phyloP scores from a whole-genome alignment of 92 coral and sea anemone genomes.

The Diadumene lineata region DNA sequence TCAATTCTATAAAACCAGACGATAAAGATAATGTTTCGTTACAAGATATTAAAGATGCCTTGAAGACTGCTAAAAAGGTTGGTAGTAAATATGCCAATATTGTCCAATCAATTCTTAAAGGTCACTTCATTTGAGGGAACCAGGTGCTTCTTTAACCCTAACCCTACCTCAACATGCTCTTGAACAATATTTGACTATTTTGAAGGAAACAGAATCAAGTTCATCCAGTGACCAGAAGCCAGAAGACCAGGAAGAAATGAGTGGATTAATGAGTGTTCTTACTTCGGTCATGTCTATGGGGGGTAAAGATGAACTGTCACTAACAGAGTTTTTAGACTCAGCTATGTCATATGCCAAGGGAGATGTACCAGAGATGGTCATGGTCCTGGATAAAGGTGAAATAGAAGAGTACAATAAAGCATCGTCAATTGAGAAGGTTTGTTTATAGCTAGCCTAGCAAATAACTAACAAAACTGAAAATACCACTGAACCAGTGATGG shows the following conservation, averaged over 20 bases:
- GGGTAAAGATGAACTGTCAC: slow-evolving; percentile 54
- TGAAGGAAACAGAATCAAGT: slow-evolving; percentile 6
- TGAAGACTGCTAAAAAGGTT: slow-evolving; percentile 47
- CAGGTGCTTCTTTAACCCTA: no score
- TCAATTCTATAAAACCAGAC: slow-evolving; percentile 56
- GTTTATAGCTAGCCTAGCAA: no score
- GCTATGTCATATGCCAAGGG: slow-evolving; percentile 77
- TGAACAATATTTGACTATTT: no score
- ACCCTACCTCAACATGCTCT: no score
- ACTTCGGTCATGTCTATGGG: slow-evolving; percentile 67
- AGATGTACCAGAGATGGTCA: slow-evolving; percentile 69
- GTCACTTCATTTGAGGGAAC: no score
- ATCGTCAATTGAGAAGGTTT: slow-evolving; percentile 72
- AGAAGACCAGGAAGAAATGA: slow-evolving; percentile 25
- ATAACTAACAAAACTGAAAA: no score
- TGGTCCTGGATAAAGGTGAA: slow-evolving; percentile 63
- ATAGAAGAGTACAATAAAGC: slow-evolving; percentile 67
- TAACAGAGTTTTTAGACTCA: slow-evolving; percentile 63
- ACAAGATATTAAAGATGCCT: slow-evolving; percentile 68
- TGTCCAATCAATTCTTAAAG: no score
- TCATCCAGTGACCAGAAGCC: slow-evolving; percentile 10
- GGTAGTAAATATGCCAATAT: slow-evolving; percentile 4
- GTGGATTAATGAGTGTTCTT: slow-evolving; percentile 66
- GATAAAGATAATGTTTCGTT: slow-evolving; percentile 58
- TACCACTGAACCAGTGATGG: no score